Evolutionary conservation across 2,888 invertebrate species (phyloP).

Genomic region (Brachyptera putata): DNA sequence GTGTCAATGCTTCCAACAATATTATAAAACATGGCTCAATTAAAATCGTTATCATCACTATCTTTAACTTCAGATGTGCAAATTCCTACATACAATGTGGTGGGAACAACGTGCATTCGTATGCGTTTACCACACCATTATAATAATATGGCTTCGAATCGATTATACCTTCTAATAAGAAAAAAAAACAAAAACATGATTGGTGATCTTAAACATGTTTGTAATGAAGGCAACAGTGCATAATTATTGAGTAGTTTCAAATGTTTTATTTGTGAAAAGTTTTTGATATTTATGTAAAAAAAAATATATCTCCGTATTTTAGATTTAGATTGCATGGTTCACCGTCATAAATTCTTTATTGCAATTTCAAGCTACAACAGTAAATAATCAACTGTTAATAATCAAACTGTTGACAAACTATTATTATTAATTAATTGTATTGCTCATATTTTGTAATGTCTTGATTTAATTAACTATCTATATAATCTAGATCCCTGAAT

Average conservation of each 20-base stretch:
- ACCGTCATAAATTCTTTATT: not conserved
- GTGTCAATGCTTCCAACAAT: constrained; percentile 16
- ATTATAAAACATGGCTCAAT: constrained; percentile 26
- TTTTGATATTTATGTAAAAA: constrained; percentile 27
- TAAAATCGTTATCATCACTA: constrained; percentile 27
- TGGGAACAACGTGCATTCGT: no score
- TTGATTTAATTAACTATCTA: constrained; percentile 1
- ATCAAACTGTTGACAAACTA: not conserved
- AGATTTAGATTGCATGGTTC: constrained; percentile 14
- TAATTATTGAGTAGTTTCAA: no score
- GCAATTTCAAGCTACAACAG: not conserved
- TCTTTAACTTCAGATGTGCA: no score
- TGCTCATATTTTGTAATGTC: not conserved
- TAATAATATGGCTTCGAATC: no score
- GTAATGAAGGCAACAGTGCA: no score
- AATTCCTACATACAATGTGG: no score
- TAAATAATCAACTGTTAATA: not conserved
- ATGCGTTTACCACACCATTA: no score
- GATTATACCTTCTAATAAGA: no score
- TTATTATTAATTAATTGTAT: no score
- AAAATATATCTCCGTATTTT: constrained; percentile 8
- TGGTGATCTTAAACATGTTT: no score
- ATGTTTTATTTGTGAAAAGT: constrained; percentile 6
- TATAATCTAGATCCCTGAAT: not conserved
- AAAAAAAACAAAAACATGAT: no score